Conservation (phyloP, 2,888 invertebrate genomes). For the Sinopyrophorus schimmeli region DNA sequence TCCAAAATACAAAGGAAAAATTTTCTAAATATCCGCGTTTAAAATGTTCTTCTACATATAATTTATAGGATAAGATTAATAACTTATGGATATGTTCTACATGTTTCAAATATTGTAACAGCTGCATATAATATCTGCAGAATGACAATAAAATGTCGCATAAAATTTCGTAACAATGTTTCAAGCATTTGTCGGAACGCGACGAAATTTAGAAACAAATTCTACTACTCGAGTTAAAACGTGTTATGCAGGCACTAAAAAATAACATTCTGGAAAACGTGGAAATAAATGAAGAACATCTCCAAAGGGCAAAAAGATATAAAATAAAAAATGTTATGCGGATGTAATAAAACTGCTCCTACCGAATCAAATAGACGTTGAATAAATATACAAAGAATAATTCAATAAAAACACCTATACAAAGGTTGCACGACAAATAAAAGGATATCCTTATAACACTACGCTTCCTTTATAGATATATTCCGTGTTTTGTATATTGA, state of each 20-base stretch:
- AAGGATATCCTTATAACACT: slow-evolving; percentile 24
- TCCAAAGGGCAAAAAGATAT: slow-evolving; percentile 25
- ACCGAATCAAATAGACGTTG: slow-evolving; percentile 28
- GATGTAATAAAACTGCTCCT: slow-evolving; percentile 31
- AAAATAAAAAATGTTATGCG: slow-evolving; percentile 27
- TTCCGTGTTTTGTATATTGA: slow-evolving; percentile 11
- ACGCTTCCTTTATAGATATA: slow-evolving; percentile 19
- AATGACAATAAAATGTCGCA: slow-evolving; percentile 15
- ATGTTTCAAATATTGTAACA: too few relatives aligned
- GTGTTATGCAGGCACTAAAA: slow-evolving; percentile 22
- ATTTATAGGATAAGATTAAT: too few relatives aligned
- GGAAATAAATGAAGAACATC: slow-evolving; percentile 26
- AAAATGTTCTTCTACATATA: too few relatives aligned
- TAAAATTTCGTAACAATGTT: slow-evolving; percentile 15
- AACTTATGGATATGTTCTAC: too few relatives aligned
- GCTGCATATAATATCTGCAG: slow-evolving; percentile 21
- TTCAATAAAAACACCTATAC: slow-evolving; percentile 32
- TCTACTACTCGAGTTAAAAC: slow-evolving; percentile 14
- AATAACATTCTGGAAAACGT: slow-evolving; percentile 21
- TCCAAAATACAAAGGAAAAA: too few relatives aligned
- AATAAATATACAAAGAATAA: slow-evolving; percentile 32
- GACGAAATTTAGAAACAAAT: slow-evolving; percentile 13
- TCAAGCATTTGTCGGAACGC: slow-evolving; percentile 16
- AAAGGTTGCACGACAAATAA: slow-evolving; percentile 28
- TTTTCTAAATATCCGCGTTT: too few relatives aligned